Base-by-base conservation (phyloP, 2,113 vertebrate genomes). In the Perca flavescens region DNA sequence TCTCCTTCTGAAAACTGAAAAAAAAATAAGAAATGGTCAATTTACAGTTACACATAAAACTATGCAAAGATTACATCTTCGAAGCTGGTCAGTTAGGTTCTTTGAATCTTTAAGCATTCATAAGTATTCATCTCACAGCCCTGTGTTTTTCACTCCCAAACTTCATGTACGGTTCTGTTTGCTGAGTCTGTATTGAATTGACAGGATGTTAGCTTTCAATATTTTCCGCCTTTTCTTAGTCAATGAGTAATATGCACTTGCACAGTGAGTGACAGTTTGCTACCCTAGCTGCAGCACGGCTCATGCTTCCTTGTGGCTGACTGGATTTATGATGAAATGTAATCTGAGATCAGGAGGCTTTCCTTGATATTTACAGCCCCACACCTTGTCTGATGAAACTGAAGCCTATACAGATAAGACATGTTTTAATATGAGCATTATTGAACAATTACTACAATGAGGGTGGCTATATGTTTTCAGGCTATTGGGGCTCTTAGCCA, bases 151-250 rank as follows among this genome's bases (percentile, higher is more conserved):
- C 57, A 56, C 1, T 0, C 43, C 57, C 15, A 16, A 57, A 69
- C 43, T 28, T 50, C 61, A 72, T 74, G 54, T 52, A 53, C 0
- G 5, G 8, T 60, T 76, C n/a, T 77, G 71, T 82, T 90, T 86
- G 68, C 72, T 7, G 50, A 68, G 72, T 47, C 68, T 83, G 53
- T 82, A 75, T 56, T 75, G 68, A 82, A 71, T 5, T 74, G 73
- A 31, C 47, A 68, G 49, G 56, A 70, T 89, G 75, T 86, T 83
- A 80, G 81, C 82, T 83, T 79, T 88, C 84, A 80, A 79, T 86
- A 76, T 87, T 40, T 57, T 74, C 71, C 57, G 25, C 57, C 65
- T 58, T 12, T 75, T 73, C 68, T 62, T 65, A 43, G 25, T 58
- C n/a, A 15, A 17, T 68, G 74, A 77, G 60, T 66, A 74, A 70